Base-by-base conservation (phyloP, 2,888 invertebrate species). In the Sminthurinus aureus region DNA sequence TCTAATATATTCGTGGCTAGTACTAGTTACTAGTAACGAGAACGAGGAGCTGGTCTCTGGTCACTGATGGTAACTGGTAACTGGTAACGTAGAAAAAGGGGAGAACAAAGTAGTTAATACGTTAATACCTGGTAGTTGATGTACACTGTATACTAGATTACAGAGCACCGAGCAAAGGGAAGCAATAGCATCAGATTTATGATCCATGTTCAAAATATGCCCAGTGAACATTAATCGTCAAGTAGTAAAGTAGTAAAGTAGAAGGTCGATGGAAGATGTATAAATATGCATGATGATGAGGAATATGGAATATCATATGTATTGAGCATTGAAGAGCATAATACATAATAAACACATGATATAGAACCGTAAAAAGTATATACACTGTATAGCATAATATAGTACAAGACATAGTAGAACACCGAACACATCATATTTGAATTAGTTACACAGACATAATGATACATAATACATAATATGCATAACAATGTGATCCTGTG, bases 121-220 rank as follows among this genome's bases (percentile, higher is more conserved):
- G 38, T 38, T 38, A 38, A 67, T n/a, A 67, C n/a, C 20, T 20
- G n/a, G 64, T n/a, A 20, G 20, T 15, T 20, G 22, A 67, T 67
- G 67, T n/a, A 67, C n/a, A 67, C 8, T 64, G 67, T 12, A n/a
- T 8, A 20, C 11, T 67, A 8, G 8, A n/a, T n/a, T 58, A 58
- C 9, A 9, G 13, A 1, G 38, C 58, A 58, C 18, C n/a, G n/a
- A 69, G 67, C n/a, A 15, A 69, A 69, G 67, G 58, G 58, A 58
- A 58, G 58, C 58, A 58, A 1, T 38, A 4, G 58, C 58, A 58
- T 20, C 38, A 24, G 71, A 71, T 71, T 24, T 71, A 71, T 26
- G 71, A 75, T 52, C 52, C 75, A 51, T 75, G 75, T 20, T 75
- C 75, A 75, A 52, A 75, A 75, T 75, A n/a, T 75, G 52, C 15